Conservation (phyloP, 2,888 invertebrate species). For the Erebia palarica region DNA sequence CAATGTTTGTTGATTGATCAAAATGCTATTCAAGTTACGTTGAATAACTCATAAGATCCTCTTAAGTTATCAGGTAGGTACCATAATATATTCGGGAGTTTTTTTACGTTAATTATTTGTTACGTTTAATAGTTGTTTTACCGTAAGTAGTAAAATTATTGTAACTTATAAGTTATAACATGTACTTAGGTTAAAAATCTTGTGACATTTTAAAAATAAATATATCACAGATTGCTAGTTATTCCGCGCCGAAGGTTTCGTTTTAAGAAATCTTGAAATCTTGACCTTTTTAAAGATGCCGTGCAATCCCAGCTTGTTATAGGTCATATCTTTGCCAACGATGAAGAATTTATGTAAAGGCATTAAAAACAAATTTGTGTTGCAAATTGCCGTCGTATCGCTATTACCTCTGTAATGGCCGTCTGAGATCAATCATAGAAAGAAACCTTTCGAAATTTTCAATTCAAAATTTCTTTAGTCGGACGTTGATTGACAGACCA, state of each 20-base stretch:
- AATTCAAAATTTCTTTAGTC: slow-evolving; percentile 22
- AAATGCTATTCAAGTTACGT: too few species aligned
- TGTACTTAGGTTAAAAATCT: neutral
- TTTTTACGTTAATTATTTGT: neutral
- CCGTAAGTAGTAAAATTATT: neutral
- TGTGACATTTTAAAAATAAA: neutral
- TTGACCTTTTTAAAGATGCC: slow-evolving; percentile 31
- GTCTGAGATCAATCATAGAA: slow-evolving; percentile 12
- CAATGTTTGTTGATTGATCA: too few species aligned
- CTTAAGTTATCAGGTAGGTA: too few species aligned
- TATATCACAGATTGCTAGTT: slow-evolving; percentile 7
- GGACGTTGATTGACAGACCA: slow-evolving; percentile 25
- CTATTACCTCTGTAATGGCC: slow-evolving; percentile 12
- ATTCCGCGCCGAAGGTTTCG: slow-evolving; percentile 28
- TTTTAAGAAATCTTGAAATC: slow-evolving; percentile 29
- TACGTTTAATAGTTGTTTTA: neutral
- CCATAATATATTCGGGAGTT: too few species aligned
- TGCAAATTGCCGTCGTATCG: slow-evolving; percentile 13
- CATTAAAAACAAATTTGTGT: slow-evolving; percentile 20
- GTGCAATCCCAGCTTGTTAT: slow-evolving; percentile 13
- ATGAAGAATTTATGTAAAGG: slow-evolving; percentile 16
- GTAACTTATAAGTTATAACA: neutral
- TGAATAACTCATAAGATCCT: too few species aligned
- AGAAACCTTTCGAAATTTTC: slow-evolving; percentile 21
- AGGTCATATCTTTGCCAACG: slow-evolving; percentile 16